Conservation (phyloP, 2,113 vertebrate species). For the Onychostoma macrolepis region DNA sequence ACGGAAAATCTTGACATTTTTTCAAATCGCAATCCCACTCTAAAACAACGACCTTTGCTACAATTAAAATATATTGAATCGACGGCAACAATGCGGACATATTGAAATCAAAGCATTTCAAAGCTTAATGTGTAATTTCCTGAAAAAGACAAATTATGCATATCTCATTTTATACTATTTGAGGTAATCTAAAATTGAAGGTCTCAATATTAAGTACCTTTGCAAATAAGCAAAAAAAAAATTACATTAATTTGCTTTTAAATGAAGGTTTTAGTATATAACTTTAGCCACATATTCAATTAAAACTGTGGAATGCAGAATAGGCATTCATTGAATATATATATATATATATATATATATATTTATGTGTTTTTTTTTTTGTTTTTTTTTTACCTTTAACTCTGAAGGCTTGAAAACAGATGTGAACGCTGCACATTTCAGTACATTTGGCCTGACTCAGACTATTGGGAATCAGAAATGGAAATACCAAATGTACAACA, state of each 20-base stretch:
- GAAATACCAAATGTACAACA: slow-evolving; percentile 36
- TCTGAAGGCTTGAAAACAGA: not conserved
- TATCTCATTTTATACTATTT: slow-evolving; percentile 7
- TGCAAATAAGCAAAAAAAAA: not conserved
- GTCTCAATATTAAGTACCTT: not conserved
- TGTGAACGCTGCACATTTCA: slow-evolving; percentile 14
- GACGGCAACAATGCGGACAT: not conserved
- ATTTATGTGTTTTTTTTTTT: not conserved
- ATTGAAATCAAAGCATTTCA: not conserved
- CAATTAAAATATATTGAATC: not conserved
- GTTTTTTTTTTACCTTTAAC: slow-evolving; percentile 2
- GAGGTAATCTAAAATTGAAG: not conserved
- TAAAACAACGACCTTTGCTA: not conserved
- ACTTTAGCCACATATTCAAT: not conserved
- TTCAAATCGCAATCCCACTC: not conserved
- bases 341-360: not conserved
- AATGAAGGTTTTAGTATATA: not conserved
- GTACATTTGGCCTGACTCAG: not conserved
- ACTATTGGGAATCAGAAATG: slow-evolving; percentile 7
- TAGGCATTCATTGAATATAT: not conserved
- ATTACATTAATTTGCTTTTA: slow-evolving; percentile 10
- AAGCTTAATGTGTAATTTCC: not conserved
- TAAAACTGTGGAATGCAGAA: not conserved
- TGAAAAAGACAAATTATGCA: not conserved
- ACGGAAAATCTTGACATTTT: slow-evolving; percentile 39